Evolutionary conservation across 2,888 invertebrate species (phyloP).

Genomic region (Leistus spinibarbis): DNA sequence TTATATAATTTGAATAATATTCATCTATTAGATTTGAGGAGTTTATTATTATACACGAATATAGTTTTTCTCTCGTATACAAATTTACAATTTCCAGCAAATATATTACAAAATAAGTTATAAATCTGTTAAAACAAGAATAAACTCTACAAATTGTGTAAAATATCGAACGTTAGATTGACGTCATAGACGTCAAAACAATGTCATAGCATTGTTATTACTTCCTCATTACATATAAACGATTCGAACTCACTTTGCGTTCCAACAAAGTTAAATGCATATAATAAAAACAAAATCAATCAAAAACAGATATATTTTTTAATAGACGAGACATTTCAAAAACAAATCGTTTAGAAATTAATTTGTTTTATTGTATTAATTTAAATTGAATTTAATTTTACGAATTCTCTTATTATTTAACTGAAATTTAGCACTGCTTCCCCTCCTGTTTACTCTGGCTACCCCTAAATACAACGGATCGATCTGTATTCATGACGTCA

Average conservation of each 20-base stretch:
- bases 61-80: no score
- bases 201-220: no score
- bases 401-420: background rate
- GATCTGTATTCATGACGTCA: conserved; percentile 32
- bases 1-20: no score
- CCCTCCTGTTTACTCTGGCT: background rate
- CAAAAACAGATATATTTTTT: background rate
- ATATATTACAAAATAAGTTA: no score
- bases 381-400: background rate
- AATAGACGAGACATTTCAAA: background rate
- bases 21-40: no score
- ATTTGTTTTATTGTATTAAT: no score
- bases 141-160: background rate
- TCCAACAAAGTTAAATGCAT: background rate
- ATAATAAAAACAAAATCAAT: background rate
- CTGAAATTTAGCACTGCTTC: background rate
- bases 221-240: background rate
- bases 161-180: background rate
- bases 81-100: no score
- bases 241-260: background rate
- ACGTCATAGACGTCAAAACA: background rate
- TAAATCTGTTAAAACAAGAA: no score
- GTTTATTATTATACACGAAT: no score
- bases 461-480: conserved; percentile 11
- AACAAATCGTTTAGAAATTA: background rate